Evolutionary conservation across 1,140 invertebrate genomes (phyloP), one percentile per base, ranked within the genome.

Genomic region (Meloidogyne chitwoodi): DNA sequence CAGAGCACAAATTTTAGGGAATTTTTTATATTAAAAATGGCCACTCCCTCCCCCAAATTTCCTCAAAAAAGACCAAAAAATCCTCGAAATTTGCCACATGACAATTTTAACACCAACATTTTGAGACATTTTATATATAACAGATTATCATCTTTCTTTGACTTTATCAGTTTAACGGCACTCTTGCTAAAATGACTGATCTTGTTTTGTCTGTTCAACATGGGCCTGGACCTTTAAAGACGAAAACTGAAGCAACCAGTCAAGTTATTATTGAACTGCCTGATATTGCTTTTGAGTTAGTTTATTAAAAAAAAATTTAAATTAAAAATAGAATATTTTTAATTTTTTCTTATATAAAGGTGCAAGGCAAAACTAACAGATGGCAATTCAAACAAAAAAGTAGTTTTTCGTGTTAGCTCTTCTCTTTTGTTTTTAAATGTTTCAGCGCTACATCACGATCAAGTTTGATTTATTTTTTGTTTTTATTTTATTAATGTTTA

Each of bases 311-410:
- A 12, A 14, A 6, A 31, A 2, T 31, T 31, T 31, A 3, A 6
- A 31, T 31, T 31, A 8, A 34, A 66, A 34, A 66, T 27, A 0
- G 8, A 69, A 26, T 11, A 71, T 62, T 6, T n/a, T 41, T 12
- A 68, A 16, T 71, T 48, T 71, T 68, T 38, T 26, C 14, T 26
- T 68, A 5, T 4, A 34, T 24, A 31, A 61, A 73, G 71, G 14
- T 73, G 71, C 38, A 73, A 73, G 5, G 68, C 67, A 29, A 68
- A 72, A 14, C 12, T 77, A 56, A 63, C 67, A 14, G 29, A 19
- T 61, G 61, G 44, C 48, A 14, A 44, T 11, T 62, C 12, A 41
- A 38, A 63, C 24, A 56, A 68, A 61, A 76, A 63, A 26, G 68
- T 38, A 2, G 56, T 11, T 24, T 56, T 63, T n/a, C 34, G 34